These are phyloP conservation scores for Morpho helenor DNA, from an alignment of 2,888 invertebrate genomes.

Conservation along the genomic window DNA sequence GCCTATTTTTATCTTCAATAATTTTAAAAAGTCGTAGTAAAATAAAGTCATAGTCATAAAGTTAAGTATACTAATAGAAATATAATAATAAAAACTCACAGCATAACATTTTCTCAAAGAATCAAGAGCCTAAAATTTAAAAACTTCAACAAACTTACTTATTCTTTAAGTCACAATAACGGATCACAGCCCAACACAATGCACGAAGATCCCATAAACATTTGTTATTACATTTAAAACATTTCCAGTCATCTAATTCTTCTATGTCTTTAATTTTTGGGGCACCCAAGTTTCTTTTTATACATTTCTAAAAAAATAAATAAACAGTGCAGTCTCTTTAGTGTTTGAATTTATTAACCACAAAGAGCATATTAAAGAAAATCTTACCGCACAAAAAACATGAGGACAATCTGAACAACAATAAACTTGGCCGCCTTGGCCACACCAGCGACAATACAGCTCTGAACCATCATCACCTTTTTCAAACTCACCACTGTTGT, in stretches of 20 bases:
- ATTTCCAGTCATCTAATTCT: constrained; percentile 88
- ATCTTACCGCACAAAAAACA: constrained; percentile 83
- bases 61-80: too few species aligned
- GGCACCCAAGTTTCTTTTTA: constrained; percentile 84
- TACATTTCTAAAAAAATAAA: constrained; percentile 81
- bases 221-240: constrained; percentile 85
- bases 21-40: too few species aligned
- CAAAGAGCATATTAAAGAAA: too few species aligned
- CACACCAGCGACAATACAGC: constrained; percentile 91
- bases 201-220: constrained; percentile 83
- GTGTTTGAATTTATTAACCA: too few species aligned
- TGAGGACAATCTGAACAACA: constrained; percentile 88
- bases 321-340: background rate
- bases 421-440: constrained; percentile 88
- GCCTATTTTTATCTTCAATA: too few species aligned
- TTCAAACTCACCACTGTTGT: constrained; percentile 89
- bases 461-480: constrained; percentile 92
- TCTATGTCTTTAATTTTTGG: constrained; percentile 84
- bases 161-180: constrained; percentile 82
- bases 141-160: constrained; percentile 48
- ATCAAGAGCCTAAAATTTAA: too few species aligned
- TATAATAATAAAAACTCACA: too few species aligned
- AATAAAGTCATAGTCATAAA: too few species aligned
- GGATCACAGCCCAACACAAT: constrained; percentile 85
- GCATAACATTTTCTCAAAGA: too few species aligned